phyloP scores from a whole-genome alignment of 2,113 vertebrate genomes.

The Cettia cetti region DNA sequence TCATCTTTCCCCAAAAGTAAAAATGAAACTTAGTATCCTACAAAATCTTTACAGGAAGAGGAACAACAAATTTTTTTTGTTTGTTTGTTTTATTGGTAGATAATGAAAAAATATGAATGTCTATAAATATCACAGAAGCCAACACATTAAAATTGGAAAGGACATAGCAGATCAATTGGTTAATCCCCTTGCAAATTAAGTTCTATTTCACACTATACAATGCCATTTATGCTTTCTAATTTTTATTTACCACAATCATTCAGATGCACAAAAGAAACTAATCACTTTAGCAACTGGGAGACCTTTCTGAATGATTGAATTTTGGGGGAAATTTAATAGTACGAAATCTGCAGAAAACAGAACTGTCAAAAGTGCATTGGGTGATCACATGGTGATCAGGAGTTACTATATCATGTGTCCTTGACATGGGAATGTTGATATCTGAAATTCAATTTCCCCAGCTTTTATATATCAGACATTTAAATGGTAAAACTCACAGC shows the following conservation, averaged over 20 bases:
- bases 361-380: background rate
- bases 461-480: background rate
- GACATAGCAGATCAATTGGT: background rate
- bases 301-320: background rate
- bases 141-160: background rate
- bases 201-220: background rate
- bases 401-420: background rate
- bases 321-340: background rate
- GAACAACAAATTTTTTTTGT: background rate
- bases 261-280: background rate
- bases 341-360: background rate
- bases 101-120: background rate
- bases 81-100: background rate
- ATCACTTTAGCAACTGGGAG: background rate
- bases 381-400: background rate
- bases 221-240: background rate
- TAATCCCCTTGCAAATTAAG: background rate
- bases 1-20: background rate
- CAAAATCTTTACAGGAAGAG: background rate
- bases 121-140: background rate
- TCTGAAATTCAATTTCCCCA: background rate
- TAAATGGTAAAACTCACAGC: background rate
- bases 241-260: background rate
- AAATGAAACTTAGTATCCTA: background rate
- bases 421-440: background rate